Evolutionary conservation across 2,888 invertebrate species (phyloP).

Genomic region (Pseudococcus jackbeardsleyi): DNA sequence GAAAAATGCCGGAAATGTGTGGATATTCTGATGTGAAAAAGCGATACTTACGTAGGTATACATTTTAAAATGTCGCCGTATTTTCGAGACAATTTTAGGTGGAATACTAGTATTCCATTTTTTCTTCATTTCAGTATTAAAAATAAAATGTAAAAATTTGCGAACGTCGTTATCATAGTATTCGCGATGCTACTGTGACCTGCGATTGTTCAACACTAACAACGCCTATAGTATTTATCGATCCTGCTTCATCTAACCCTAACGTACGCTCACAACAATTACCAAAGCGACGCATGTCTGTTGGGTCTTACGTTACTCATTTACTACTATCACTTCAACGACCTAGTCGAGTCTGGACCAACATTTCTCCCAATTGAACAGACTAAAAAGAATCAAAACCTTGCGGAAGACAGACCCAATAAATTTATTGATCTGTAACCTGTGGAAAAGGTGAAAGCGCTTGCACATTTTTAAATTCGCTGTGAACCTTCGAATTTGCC

Average conservation of each 20-base stretch:
- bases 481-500: too few relatives aligned
- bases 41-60: slow-evolving; percentile 57
- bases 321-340: slow-evolving; percentile 61
- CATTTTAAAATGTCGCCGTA: slow-evolving; percentile 56
- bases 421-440: slow-evolving; percentile 62
- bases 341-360: slow-evolving; percentile 62
- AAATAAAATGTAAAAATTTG: neutral
- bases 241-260: slow-evolving; percentile 61
- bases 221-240: slow-evolving; percentile 64
- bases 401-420: slow-evolving; percentile 63
- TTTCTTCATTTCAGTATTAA: slow-evolving; percentile 57
- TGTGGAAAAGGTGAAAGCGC: slow-evolving; percentile 57
- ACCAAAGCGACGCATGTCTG: slow-evolving; percentile 58
- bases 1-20: slow-evolving; percentile 8
- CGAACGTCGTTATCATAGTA: slow-evolving; percentile 60
- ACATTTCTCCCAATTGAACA: slow-evolving; percentile 45
- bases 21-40: neutral
- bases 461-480: slow-evolving; percentile 27
- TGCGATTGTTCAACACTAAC: slow-evolving; percentile 63
- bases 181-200: slow-evolving; percentile 63
- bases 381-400: slow-evolving; percentile 59
- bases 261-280: slow-evolving; percentile 60
- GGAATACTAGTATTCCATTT: slow-evolving; percentile 57
- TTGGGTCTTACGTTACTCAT: slow-evolving; percentile 36
- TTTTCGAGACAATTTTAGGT: neutral